Conservation (phyloP, 2,888 invertebrate species). For the Drosophila falleni region DNA sequence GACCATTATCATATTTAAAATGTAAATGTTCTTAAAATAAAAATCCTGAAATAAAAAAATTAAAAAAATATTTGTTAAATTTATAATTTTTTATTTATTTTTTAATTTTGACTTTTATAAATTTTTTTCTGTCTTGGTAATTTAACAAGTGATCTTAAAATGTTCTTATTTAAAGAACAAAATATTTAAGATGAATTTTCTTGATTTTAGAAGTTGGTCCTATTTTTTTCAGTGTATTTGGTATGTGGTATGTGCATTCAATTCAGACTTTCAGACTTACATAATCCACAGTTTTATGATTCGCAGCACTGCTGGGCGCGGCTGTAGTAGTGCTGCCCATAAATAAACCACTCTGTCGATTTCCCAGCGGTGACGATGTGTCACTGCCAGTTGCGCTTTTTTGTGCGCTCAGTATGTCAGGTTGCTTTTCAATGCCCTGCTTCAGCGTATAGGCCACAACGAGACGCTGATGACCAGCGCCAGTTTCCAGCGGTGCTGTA, state of each 20-base stretch:
- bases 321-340: constrained; percentile 66
- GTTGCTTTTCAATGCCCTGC: constrained; percentile 90
- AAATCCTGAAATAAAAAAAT: too few relatives aligned
- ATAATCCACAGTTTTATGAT: constrained; percentile 82
- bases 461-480: constrained; percentile 93
- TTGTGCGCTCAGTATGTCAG: constrained; percentile 93
- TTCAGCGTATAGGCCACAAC: constrained; percentile 95
- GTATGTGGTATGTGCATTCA: constrained; percentile 21
- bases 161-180: too few relatives aligned
- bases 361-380: constrained; percentile 84
- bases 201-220: too few relatives aligned
- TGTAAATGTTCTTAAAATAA: too few relatives aligned
- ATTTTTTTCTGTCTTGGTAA: too few relatives aligned
- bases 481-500: constrained; percentile 90
- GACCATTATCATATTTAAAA: too few relatives aligned
- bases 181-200: too few relatives aligned
- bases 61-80: too few relatives aligned
- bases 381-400: constrained; percentile 87
- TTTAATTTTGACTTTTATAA: too few relatives aligned
- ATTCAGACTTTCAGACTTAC: constrained; percentile 80
- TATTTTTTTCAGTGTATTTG: too few relatives aligned
- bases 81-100: too few relatives aligned
- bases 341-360: constrained; percentile 84
- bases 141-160: too few relatives aligned
- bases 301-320: constrained; percentile 64